phyloP scores from a whole-genome alignment of 1,140 invertebrate species.

The Heliconius melpomene region DNA sequence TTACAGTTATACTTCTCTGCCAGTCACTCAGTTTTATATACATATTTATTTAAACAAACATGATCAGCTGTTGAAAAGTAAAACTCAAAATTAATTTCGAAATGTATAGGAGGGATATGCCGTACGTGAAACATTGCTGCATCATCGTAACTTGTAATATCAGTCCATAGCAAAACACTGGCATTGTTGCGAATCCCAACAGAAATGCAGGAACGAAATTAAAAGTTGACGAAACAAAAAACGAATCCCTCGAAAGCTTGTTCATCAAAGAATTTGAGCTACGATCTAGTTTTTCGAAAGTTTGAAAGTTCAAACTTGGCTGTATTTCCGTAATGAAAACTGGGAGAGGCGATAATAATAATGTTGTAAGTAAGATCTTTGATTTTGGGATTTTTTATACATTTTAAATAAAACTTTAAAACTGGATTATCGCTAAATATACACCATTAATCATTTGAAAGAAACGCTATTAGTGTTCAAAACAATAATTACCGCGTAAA shows the following conservation, averaged over 20 bases:
- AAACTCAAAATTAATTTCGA: background rate
- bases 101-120: background rate
- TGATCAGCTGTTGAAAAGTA: background rate
- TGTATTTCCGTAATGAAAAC: slow-evolving; percentile 13
- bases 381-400: background rate
- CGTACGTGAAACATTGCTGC: background rate
- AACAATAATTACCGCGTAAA: no score
- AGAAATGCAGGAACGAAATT: slow-evolving; percentile 41
- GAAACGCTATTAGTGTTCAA: no score
- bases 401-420: no score
- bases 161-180: slow-evolving; percentile 20
- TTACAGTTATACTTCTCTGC: no score
- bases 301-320: background rate
- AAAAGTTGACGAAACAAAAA: slow-evolving; percentile 45
- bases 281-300: slow-evolving; percentile 10
- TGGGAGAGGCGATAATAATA: background rate
- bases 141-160: slow-evolving; percentile 27
- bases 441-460: no score
- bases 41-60: background rate
- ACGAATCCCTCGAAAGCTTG: slow-evolving; percentile 24
- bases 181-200: slow-evolving; percentile 27
- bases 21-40: background rate
- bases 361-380: background rate
- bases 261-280: slow-evolving; percentile 31
- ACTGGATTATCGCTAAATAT: no score